Percentiles rank a stretch among this genome's conserved stretches.
phyloP scores from a whole-genome alignment of 1,140 invertebrate genomes.

The Schmidtea mediterranea region DNA sequence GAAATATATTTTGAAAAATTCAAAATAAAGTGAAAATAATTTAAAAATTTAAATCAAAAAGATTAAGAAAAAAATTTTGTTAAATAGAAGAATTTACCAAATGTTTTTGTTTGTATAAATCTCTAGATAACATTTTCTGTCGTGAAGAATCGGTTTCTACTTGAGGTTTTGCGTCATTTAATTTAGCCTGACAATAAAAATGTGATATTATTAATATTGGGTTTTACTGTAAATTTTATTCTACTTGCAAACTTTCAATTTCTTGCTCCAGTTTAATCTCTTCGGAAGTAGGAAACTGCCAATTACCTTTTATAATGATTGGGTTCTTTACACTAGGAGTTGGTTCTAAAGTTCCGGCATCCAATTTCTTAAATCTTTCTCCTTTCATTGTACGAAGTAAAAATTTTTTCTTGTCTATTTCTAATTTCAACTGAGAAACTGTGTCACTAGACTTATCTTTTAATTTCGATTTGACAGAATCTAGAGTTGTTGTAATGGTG shows the following conservation, averaged over 20 bases:
- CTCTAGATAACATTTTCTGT: too few relatives aligned
- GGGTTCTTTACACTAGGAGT: slow-evolving; percentile 17
- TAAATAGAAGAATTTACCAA: too few relatives aligned
- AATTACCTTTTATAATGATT: slow-evolving; percentile 22
- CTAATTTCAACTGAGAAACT: slow-evolving; percentile 16
- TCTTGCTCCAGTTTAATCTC: slow-evolving; percentile 11
- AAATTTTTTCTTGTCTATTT: slow-evolving; percentile 25
- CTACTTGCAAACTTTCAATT: slow-evolving; percentile 1
- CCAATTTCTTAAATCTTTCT: slow-evolving; percentile 16
- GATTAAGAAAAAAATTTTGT: too few relatives aligned
- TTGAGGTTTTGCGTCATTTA: slow-evolving; percentile 16
- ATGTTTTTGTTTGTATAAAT: too few relatives aligned
- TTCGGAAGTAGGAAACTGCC: slow-evolving; percentile 19
- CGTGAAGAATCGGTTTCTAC: slow-evolving; percentile 10
- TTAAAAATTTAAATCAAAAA: too few relatives aligned
- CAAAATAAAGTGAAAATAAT: too few relatives aligned
- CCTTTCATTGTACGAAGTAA: slow-evolving; percentile 24
- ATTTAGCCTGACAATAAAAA: slow-evolving; percentile 13
- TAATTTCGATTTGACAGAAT: background rate
- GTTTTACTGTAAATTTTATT: too few relatives aligned
- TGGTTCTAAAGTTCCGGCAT: slow-evolving; percentile 17
- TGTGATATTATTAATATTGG: too few relatives aligned
- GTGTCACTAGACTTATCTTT: slow-evolving; percentile 8
- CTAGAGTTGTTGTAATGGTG: too few relatives aligned
- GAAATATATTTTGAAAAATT: too few relatives aligned